Evolutionary conservation across 1,140 invertebrate genomes (phyloP).

Genomic region (Tribolium castaneum): DNA sequence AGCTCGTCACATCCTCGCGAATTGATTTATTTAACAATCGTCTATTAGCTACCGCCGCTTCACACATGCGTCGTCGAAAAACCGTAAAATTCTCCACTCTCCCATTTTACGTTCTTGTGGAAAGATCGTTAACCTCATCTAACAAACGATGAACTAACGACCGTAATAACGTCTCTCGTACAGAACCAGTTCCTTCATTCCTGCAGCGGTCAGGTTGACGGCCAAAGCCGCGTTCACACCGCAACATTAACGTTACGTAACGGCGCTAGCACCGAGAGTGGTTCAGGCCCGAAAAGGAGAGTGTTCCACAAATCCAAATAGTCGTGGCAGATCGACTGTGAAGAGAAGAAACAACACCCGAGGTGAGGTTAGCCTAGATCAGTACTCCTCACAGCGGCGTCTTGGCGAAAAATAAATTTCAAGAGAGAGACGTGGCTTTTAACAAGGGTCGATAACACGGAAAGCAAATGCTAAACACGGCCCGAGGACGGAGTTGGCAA

Average conservation of each 20-base stretch:
- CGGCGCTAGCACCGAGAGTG: neutral
- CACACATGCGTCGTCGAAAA: neutral
- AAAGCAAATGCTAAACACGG: constrained; percentile 21
- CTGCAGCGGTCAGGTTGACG: constrained; percentile 36
- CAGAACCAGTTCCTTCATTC: constrained; percentile 41
- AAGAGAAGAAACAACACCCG: constrained; percentile 7
- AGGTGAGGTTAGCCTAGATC: constrained; percentile 11
- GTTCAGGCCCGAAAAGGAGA: constrained; percentile 24
- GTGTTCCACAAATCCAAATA: constrained; percentile 39
- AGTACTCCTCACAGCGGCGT: neutral
- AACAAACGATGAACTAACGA: constrained; percentile 34
- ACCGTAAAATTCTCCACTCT: neutral
- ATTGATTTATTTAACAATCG: too few relatives aligned
- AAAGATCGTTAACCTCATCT: constrained; percentile 28
- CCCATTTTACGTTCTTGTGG: neutral
- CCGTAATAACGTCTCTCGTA: neutral
- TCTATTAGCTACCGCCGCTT: neutral
- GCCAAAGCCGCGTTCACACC: constrained; percentile 34
- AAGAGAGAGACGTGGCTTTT: neutral
- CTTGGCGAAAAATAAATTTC: constrained; percentile 5
- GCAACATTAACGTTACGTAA: constrained; percentile 1
- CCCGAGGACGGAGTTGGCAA: neutral
- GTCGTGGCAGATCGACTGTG: constrained; percentile 3
- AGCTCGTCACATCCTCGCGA: neutral
- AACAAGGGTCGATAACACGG: constrained; percentile 14